Base-by-base conservation (phyloP, 2,888 invertebrate species). In the Paralinhomoeus sp. region DNA sequence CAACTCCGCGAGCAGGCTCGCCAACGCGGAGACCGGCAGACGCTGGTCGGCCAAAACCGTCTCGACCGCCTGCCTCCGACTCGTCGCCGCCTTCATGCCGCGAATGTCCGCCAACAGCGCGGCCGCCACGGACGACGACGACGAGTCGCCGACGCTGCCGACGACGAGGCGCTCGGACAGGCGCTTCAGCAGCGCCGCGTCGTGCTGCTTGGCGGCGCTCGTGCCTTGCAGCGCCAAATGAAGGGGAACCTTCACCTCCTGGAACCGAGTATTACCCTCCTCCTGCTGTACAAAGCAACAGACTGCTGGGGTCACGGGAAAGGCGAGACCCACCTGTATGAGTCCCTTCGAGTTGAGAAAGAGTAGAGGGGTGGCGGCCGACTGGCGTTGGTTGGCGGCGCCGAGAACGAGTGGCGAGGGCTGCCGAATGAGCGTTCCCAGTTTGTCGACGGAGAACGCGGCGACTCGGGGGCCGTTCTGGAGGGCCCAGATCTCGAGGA, bases 401-500 rank as follows among this genome's bases (percentile, higher is more conserved):
- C 27, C 27, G 27, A 27, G 27, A 27, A 27, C 27, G 7, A 27
- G 27, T 12, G 5, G 7, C 27, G 27, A 9, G 5, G 5, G 7
- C 7, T 9, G 35, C 24, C 18, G 24, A 5, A 47, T 3, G 37
- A 66, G 54, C n/a, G 51, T 50, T 48, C 63, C 83, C 60, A 75
- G 73, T 64, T 81, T 84, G 37, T 78, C 76, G 1, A 84, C 82
- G 37, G 78, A 78, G 62, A 87, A 89, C 0, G 82, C 80, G 17
- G 83, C 80, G 12, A 89, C 77, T 64, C 83, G 76, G 15, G 77
- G 76, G 0, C 89, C 87, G 60, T 79, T 76, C 60, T 84, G 83
- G 57, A 82, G 73, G 3, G 81, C 72, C 76, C 91, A 85, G 3
- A 39, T 24, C 64, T 69, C 93, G 43, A 97, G 71, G 7, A 84